These are phyloP conservation scores for Corythornis vintsioides DNA, from an alignment of 2,113 vertebrate species.

Conservation along the genomic window DNA sequence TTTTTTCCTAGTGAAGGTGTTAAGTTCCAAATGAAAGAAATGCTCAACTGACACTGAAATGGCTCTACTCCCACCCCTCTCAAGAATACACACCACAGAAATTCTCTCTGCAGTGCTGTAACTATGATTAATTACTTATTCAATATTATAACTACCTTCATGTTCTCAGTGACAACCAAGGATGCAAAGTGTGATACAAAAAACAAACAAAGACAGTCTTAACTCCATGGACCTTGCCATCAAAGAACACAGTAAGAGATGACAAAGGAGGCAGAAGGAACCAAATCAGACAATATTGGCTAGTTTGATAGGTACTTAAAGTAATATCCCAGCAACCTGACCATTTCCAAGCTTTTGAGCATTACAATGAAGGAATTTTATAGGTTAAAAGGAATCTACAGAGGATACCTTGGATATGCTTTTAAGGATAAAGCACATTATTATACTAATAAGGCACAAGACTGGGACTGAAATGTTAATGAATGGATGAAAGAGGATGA, in stretches of 20 bases:
- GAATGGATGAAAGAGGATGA: background rate
- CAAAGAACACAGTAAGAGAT: background rate
- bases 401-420: background rate
- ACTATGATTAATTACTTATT: background rate
- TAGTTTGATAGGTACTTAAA: background rate
- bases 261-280: background rate
- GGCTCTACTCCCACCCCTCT: background rate
- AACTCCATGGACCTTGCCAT: background rate
- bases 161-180: background rate
- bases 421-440: background rate
- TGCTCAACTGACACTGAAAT: background rate
- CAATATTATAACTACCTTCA: background rate
- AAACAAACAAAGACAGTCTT: background rate
- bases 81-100: background rate
- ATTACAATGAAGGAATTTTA: background rate
- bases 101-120: background rate
- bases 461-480: background rate
- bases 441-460: background rate
- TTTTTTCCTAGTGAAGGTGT: background rate
- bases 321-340: background rate
- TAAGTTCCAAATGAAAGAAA: conserved; percentile 4
- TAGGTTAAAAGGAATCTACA: background rate
- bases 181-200: background rate
- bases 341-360: background rate
- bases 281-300: background rate